phyloP scores from a whole-genome alignment of 1,140 invertebrate species.

The Drosophila malerkotliana region DNA sequence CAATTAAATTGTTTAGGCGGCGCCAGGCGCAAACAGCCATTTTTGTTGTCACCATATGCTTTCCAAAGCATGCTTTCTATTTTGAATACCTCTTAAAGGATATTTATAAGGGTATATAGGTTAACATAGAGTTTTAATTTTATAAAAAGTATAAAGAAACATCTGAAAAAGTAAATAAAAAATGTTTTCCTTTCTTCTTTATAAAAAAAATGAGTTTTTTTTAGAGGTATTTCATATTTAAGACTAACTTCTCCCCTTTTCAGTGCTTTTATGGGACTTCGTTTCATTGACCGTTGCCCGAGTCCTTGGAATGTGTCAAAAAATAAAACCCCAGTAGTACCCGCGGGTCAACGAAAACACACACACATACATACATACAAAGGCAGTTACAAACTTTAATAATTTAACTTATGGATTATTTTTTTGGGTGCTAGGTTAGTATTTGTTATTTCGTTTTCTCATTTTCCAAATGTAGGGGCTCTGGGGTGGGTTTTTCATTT shows the following conservation, averaged over 20 bases:
- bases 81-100: conserved; percentile 12
- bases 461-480: conserved; percentile 47
- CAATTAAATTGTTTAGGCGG: conserved; percentile 79
- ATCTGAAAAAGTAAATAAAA: no score
- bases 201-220: no score
- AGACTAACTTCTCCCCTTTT: not conserved
- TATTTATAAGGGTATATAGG: not conserved
- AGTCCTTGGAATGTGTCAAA: conserved; percentile 65
- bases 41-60: conserved; percentile 80
- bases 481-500: conserved; percentile 65
- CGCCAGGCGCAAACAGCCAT: conserved; percentile 57
- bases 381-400: conserved; percentile 68
- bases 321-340: conserved; percentile 20
- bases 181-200: no score
- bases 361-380: conserved; percentile 9
- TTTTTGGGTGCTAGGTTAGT: conserved; percentile 59
- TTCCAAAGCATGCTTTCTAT: conserved; percentile 60
- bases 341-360: conserved; percentile 25
- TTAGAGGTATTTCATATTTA: not conserved
- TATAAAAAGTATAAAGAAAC: no score
- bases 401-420: conserved; percentile 79
- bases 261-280: conserved; percentile 38
- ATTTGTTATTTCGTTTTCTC: conserved; percentile 56
- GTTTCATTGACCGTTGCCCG: conserved; percentile 36
- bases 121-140: not conserved